Conservation (phyloP, 2,888 invertebrate species). For the Agrotis exclamationis region DNA sequence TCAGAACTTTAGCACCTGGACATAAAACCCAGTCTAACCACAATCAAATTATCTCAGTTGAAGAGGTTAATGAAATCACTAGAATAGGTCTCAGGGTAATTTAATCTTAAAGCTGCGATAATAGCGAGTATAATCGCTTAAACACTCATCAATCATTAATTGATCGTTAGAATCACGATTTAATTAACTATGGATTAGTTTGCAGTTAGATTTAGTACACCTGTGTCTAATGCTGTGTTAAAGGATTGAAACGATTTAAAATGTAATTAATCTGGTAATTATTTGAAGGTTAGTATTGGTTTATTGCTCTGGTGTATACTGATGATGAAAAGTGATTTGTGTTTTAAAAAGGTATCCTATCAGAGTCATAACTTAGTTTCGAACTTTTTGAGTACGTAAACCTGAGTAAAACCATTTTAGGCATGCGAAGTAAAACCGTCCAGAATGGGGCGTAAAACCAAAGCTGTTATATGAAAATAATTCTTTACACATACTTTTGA, state of each 20-base stretch:
- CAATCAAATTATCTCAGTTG: too few relatives aligned
- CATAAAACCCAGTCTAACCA: too few relatives aligned
- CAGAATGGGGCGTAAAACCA: too few relatives aligned
- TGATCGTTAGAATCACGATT: conserved; percentile 33
- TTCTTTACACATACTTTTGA: too few relatives aligned
- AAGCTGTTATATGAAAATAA: too few relatives aligned
- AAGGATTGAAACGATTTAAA: conserved; percentile 20
- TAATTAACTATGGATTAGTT: conserved; percentile 47
- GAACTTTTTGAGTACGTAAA: too few relatives aligned
- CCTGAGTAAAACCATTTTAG: too few relatives aligned
- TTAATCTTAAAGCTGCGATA: conserved; percentile 1
- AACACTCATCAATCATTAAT: conserved; percentile 37
- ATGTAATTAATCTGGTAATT: conserved; percentile 39
- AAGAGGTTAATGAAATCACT: not conserved
- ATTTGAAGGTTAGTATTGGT: not conserved
- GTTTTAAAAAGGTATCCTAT: too few relatives aligned
- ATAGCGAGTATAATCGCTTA: conserved; percentile 11
- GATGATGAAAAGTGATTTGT: not conserved
- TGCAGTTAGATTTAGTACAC: conserved; percentile 40
- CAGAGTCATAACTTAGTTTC: too few relatives aligned
- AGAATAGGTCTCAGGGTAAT: not conserved
- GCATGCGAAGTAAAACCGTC: too few relatives aligned
- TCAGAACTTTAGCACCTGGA: too few relatives aligned
- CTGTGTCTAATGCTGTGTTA: conserved; percentile 31
- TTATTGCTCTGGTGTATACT: conserved; percentile 5